A percentile compares a stretch with the other conserved stretches of the same genome.
phyloP scores from a whole-genome alignment of 2,113 vertebrate genomes.

The Clarias magur region DNA sequence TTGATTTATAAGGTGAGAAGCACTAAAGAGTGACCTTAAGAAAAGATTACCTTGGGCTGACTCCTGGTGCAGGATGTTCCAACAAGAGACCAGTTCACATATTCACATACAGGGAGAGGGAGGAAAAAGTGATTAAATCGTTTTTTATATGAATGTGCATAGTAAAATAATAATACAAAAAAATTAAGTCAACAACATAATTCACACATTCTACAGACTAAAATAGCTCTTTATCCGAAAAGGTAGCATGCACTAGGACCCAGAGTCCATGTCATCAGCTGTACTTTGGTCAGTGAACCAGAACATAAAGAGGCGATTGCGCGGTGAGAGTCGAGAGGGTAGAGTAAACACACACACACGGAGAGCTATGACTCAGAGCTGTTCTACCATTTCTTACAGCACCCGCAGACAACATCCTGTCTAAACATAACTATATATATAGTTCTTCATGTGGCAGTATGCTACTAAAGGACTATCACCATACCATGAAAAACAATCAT shows the following conservation, averaged over 20 bases:
- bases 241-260: slow-evolving; percentile 44
- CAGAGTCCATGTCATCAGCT: slow-evolving; percentile 51
- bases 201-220: background rate
- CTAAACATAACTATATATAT: slow-evolving; percentile 5
- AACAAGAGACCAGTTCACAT: slow-evolving; percentile 45
- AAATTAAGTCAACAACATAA: background rate
- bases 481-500: background rate
- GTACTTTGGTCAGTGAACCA: slow-evolving; percentile 59
- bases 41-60: slow-evolving; percentile 57
- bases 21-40: background rate
- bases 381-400: slow-evolving; percentile 8
- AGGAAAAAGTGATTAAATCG: too few relatives aligned
- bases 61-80: slow-evolving; percentile 63
- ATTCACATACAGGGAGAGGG: slow-evolving; percentile 51
- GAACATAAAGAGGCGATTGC: slow-evolving; percentile 55
- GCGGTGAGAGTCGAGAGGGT: slow-evolving; percentile 30
- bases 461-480: background rate
- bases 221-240: background rate
- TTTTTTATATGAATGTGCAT: background rate
- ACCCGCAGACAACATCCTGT: slow-evolving; percentile 43
- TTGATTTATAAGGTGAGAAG: background rate
- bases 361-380: slow-evolving; percentile 31
- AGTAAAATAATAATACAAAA: background rate
- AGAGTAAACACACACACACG: slow-evolving; percentile 48
- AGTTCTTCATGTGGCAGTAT: background rate